A percentile compares a stretch with the other conserved stretches of the same genome.
Conservation (phyloP, 2,113 vertebrate species). For the Acinonyx jubatus region DNA sequence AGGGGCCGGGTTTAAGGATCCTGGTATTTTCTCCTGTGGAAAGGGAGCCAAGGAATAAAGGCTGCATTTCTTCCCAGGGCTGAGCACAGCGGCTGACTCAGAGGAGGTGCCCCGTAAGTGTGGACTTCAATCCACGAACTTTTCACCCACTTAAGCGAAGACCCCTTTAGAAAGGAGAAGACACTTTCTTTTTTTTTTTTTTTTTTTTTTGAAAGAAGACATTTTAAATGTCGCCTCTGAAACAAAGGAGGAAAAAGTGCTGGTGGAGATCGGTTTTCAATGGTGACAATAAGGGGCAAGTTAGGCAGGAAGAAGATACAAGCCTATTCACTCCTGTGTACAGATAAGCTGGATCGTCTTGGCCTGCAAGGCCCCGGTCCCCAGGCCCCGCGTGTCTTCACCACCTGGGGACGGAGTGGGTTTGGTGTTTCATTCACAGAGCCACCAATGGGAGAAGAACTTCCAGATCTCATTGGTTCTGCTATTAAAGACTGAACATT, state of each 20-base stretch:
- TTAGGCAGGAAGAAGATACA: neutral
- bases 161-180: neutral
- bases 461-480: neutral
- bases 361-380: neutral
- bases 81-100: neutral
- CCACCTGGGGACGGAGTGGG: neutral
- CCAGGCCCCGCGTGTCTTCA: neutral
- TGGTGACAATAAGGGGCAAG: rapidly evolving
- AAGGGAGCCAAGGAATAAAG: neutral
- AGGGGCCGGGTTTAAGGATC: neutral
- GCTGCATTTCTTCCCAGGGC: neutral
- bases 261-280: neutral
- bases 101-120: neutral
- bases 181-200: too few species aligned
- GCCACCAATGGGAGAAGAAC: neutral
- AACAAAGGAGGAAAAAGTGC: neutral
- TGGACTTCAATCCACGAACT: neutral
- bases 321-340: neutral
- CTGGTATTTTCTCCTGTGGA: neutral
- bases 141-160: neutral
- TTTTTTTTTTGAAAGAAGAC: neutral
- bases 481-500: neutral
- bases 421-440: neutral
- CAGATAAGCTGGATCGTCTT: neutral
- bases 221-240: neutral